Percentiles rank a stretch among this genome's conserved stretches.
Conservation (phyloP, 2,113 vertebrate species). For the Leptobrachium ailaonicum region DNA sequence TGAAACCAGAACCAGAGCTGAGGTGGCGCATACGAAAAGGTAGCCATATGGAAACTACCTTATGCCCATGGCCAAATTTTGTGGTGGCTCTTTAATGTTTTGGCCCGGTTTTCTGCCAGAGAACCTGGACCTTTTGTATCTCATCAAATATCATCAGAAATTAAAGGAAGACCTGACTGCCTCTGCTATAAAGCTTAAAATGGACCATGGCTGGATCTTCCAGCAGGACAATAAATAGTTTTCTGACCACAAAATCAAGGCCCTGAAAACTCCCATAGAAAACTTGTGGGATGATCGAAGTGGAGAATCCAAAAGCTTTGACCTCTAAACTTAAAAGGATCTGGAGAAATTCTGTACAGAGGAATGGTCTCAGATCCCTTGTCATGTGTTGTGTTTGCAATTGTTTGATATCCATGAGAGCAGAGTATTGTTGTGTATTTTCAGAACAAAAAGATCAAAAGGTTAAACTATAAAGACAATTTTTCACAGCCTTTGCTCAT, state of each 20-base stretch:
- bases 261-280: background rate
- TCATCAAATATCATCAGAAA: background rate
- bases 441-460: background rate
- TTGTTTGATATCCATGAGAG: conserved; percentile 1
- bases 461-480: background rate
- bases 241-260: background rate
- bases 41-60: background rate
- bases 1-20: no score
- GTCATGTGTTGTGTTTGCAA: background rate
- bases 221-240: background rate
- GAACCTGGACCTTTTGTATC: background rate
- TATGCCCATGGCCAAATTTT: background rate
- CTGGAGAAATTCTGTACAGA: background rate
- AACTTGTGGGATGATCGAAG: background rate
- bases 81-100: background rate
- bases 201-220: background rate
- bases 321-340: background rate
- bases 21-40: background rate
- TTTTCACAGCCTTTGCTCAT: background rate
- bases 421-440: background rate
- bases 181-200: background rate
- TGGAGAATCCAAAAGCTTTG: background rate
- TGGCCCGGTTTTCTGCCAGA: background rate
- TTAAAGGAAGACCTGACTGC: background rate
- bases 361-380: background rate